Evolutionary conservation across 2,113 vertebrate species (phyloP), one percentile per base, ranked within the genome.

Genomic region (Rana temporaria): DNA sequence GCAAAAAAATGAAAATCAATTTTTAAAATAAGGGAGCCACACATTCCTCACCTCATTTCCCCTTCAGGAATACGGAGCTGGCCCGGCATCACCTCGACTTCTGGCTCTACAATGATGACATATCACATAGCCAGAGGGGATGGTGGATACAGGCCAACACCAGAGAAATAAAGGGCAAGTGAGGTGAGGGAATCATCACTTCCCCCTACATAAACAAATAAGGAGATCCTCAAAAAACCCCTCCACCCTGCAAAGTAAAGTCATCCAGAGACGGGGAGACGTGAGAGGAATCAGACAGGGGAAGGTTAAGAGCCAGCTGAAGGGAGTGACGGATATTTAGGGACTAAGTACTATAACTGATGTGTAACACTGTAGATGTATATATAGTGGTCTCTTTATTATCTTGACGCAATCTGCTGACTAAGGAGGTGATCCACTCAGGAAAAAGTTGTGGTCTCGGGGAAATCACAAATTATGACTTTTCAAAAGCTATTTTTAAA

Each of bases 171-270:
- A 75, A 75, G 72, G 72, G 72, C 72, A 75, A 42, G 19, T 42
- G 72, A 75, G 72, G 72, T 75, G 72, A 75, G 72, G 42, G 72
- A 75, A 62, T 60, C 72, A 75, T 75, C 72, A 75, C 72, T 75
- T 75, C 72, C 72, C 42, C 72, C 30, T 22, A 62, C 57, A 75
- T 60, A 75, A 75, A 75, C 72, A 75, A 57, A 75, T 75, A 60
- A 62, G 72, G 30, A 75, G 19, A 75, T 38, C 55, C 56, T 75
- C 55, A 59, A 38, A 48, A 48, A 48, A 48, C 42, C 42, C 42
- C 52, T 56, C 72, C 70, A 24, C 70, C 19, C 57, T 30, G 8
- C 72, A 38, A 7, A 20, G 30, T 62, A 42, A 59, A 75, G 72
- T 48, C 42, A 48, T 48, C 42, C 42, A 6, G 7, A 42, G 19